Evolutionary conservation across 2,797 vertebrate species (phyloP), one percentile per base, ranked within the genome.

Genomic region (Apogon talboti): DNA sequence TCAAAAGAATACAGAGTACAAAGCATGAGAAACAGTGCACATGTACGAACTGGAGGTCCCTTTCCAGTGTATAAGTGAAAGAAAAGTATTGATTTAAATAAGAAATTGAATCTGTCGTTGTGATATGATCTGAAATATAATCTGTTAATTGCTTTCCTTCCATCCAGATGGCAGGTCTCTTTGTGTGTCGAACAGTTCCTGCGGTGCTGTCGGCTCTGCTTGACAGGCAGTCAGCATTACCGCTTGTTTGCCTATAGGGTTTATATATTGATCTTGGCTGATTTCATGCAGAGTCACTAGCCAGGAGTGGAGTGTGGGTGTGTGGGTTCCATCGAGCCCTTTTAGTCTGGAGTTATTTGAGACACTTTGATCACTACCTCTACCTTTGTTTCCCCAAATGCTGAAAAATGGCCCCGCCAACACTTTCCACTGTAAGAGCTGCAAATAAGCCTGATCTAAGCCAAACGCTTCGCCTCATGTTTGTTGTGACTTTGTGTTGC

Each of bases 211-310:
- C 60, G 53, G 37, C 66, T 66, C 38, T 11, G 52, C 70, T 47
- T 45, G 70, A 56, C 53, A 48, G 58, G 61, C 53, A 70, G 52
- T 59, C 60, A 60, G 60, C 62, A 47, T 50, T 47, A 35, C 37
- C 24, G 50, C 67, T 41, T 67, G 67, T 80, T 79, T 75, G 54
- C 53, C 62, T 77, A 7, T 65, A 64, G 28, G 49, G 51, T 45
- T 61, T 48, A 66, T 61, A 55, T 71, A 62, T 83, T 74, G 62
- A 78, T 85, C 19, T 76, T 30, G 12, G 60, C 66, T 56, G 60
- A 69, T 66, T 74, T 67, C 46, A 68, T 81, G 71, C 78, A 71
- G 64, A 67, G 69, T 79, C 78, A 82, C 55, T 64, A 60, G 59
- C 46, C 48, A 56, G 35, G 50, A 76, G 53, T 43, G 16, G 18